Conservation (phyloP, 2,888 invertebrate species). For the Drosophila kambysellisi region DNA sequence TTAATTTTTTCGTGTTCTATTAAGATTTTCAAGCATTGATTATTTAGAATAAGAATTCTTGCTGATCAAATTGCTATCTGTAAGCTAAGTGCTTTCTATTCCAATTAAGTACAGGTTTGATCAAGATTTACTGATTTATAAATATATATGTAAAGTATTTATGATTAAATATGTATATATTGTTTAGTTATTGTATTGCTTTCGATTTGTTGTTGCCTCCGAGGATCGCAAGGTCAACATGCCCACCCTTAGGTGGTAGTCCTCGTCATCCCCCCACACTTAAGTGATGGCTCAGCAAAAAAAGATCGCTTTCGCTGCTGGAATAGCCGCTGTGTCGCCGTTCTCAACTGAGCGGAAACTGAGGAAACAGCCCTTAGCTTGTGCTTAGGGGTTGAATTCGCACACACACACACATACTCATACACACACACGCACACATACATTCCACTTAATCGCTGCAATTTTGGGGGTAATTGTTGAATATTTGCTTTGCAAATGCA, state of each 20-base stretch:
- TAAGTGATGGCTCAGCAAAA: background rate
- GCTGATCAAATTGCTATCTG: background rate
- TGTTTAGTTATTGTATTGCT: background rate
- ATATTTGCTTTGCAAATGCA: slow-evolving; percentile 53
- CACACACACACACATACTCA: background rate
- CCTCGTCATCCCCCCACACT: background rate
- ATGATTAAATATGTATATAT: background rate
- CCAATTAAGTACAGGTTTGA: background rate
- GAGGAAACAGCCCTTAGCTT: slow-evolving; percentile 56
- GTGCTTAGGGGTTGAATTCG: slow-evolving; percentile 57
- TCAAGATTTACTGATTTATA: background rate
- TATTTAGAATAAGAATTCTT: background rate
- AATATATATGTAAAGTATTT: background rate
- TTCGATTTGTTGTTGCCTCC: background rate
- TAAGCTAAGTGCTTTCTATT: background rate
- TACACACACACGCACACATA: background rate
- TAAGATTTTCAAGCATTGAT: background rate
- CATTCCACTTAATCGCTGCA: slow-evolving; percentile 25
- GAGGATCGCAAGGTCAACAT: background rate
- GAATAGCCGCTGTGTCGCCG: slow-evolving; percentile 20
- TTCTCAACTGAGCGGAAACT: slow-evolving; percentile 20
- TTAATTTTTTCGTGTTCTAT: background rate
- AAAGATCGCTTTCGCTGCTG: slow-evolving; percentile 21
- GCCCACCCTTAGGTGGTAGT: slow-evolving; percentile 1
- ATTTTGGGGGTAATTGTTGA: slow-evolving; percentile 62